Evolutionary conservation across 2,888 invertebrate species (phyloP).

Genomic region (Lymantria monacha): DNA sequence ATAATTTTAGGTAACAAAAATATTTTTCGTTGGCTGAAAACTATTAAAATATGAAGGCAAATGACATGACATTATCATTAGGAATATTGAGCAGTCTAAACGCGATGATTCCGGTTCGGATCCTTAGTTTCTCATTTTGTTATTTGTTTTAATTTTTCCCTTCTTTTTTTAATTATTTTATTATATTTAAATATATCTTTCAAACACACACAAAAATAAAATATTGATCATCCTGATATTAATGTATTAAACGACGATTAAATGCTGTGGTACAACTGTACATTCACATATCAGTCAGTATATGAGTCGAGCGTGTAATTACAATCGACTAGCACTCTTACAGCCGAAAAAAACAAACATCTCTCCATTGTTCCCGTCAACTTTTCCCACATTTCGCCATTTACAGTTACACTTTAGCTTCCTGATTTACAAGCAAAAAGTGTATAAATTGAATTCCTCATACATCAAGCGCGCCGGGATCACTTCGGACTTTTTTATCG

Average conservation of each 20-base stretch:
- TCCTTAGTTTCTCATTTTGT: too few relatives aligned
- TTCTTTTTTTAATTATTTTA: too few relatives aligned
- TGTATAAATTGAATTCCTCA: conserved; percentile 71
- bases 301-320: conserved; percentile 69
- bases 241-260: conserved; percentile 25
- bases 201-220: background rate
- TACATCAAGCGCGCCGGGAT: conserved; percentile 48
- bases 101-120: too few relatives aligned
- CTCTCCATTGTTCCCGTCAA: conserved; percentile 71
- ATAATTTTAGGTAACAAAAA: too few relatives aligned
- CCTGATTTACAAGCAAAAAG: conserved; percentile 73
- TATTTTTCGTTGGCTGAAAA: too few relatives aligned
- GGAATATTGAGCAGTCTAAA: too few relatives aligned
- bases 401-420: conserved; percentile 74
- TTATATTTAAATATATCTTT: too few relatives aligned
- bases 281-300: conserved; percentile 52
- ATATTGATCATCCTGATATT: too few relatives aligned
- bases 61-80: too few relatives aligned
- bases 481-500: conserved; percentile 43
- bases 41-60: too few relatives aligned
- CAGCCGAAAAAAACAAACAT: conserved; percentile 68
- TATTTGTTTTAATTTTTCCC: too few relatives aligned
- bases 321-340: conserved; percentile 74
- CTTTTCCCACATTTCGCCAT: conserved; percentile 79
- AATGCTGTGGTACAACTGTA: conserved; percentile 24